phyloP scores from a whole-genome alignment of 1,140 invertebrate genomes.

The Drosophila tristis region DNA sequence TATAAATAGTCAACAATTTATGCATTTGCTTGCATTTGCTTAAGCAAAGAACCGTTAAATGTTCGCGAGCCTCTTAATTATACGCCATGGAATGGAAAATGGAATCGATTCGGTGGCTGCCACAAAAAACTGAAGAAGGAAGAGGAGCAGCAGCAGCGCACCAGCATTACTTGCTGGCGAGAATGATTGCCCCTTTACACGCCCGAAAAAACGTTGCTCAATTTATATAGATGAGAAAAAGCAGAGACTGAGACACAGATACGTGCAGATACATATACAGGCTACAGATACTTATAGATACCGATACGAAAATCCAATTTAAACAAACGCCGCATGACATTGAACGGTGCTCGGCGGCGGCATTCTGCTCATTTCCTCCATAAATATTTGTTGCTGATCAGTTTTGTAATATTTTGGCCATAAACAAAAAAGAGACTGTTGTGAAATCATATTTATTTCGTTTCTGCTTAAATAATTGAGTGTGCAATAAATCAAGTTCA shows the following conservation, averaged over 20 bases:
- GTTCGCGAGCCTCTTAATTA: slow-evolving; percentile 65
- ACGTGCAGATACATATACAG: slow-evolving; percentile 20
- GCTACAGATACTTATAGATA: slow-evolving; percentile 7
- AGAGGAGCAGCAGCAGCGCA: no score
- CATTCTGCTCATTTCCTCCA: slow-evolving; percentile 62
- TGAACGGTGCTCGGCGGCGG: slow-evolving; percentile 55
- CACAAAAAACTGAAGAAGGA: neutral
- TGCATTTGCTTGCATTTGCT: slow-evolving; percentile 66
- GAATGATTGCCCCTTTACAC: slow-evolving; percentile 50
- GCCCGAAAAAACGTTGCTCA: slow-evolving; percentile 60
- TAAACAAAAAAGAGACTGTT: slow-evolving; percentile 38
- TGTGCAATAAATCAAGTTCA: slow-evolving; percentile 45
- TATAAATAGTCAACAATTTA: slow-evolving; percentile 77
- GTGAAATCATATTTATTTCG: slow-evolving; percentile 28
- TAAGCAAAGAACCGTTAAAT: slow-evolving; percentile 72
- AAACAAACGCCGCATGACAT: slow-evolving; percentile 67
- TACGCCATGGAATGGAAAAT: slow-evolving; percentile 47
- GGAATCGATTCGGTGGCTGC: slow-evolving; percentile 16
- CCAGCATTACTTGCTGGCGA: no score
- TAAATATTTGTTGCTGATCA: slow-evolving; percentile 60
- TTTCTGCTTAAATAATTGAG: slow-evolving; percentile 31
- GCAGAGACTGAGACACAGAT: slow-evolving; percentile 12
- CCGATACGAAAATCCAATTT: slow-evolving; percentile 48
- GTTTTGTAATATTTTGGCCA: slow-evolving; percentile 70
- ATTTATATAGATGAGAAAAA: slow-evolving; percentile 38